Base-by-base conservation (phyloP, 2,888 invertebrate genomes). In the Cheiracanthium punctorium region DNA sequence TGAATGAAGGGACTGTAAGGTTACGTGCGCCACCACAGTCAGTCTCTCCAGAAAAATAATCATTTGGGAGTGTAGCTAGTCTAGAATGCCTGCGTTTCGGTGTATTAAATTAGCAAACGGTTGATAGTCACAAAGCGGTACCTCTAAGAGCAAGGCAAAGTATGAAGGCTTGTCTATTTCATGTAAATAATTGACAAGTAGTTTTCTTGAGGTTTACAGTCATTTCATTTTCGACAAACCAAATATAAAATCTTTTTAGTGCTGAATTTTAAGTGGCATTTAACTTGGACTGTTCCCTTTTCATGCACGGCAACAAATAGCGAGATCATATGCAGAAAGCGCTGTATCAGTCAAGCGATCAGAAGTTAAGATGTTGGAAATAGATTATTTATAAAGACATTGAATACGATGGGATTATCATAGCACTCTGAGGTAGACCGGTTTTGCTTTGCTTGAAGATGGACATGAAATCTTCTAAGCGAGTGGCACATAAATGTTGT, bases 381-480 rank as follows among this genome's bases (percentile, higher is more conserved):
- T n/a, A 72, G 43, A 41, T 41, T 43, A 72, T 8, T 72, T 20
- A 72, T 72, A 29, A 43, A 72, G 7, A 72, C 28, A 41, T 41
- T 72, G 24, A 72, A 72, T 0, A 48, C 10, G 14, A 43, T 72
- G 72, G 37, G 10, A 4, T 37, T 37, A 4, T 37, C 10, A 37
- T 10, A 37, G 37, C 10, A n/a, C 4, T 10, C 37, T 37, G 37
- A 37, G 10, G 37, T 37, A 37, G 10, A 37, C 37, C 37, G 4
- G 10, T 37, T 37, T 37, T 10, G 10, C 4, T 37, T 4, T 37
- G 37, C 4, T 37, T 7, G 10, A 37, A n/a, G n/a, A n/a, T n/a
- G n/a, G n/a, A n/a, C n/a, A n/a, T n/a, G n/a, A n/a, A n/a, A n/a
- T n/a, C n/a, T n/a, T n/a, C n/a, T n/a, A n/a, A n/a, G n/a, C n/a